Percentiles rank a stretch among this genome's conserved stretches.
Conservation (phyloP, 2,888 invertebrate genomes). For the Sinelater perroti region DNA sequence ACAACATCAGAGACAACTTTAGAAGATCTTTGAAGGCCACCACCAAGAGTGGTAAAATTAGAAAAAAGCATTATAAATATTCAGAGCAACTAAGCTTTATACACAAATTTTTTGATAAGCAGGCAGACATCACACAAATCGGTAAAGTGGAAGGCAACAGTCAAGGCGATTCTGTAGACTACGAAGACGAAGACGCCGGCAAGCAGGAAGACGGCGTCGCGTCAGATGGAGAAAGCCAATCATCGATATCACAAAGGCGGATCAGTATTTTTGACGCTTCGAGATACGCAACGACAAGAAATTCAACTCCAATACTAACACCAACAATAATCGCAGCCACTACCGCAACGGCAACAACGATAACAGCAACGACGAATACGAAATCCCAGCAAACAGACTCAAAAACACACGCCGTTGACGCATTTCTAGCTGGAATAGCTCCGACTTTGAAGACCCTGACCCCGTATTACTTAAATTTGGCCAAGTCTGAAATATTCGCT, state of each 20-base stretch:
- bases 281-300: conserved; percentile 1
- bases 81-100: no score
- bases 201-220: background rate
- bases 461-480: conserved; percentile 38
- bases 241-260: conserved; percentile 3
- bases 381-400: background rate
- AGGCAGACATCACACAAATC: no score
- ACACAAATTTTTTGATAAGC: no score
- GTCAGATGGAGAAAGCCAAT: background rate
- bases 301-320: no score
- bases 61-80: conserved; percentile 33
- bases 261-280: conserved; percentile 10
- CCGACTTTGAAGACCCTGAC: conserved; percentile 34
- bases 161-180: no score
- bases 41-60: conserved; percentile 2
- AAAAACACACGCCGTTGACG: conserved; percentile 33
- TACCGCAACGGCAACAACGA: no score
- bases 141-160: no score
- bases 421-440: conserved; percentile 38
- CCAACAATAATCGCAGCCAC: no score
- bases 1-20: conserved; percentile 38
- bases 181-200: background rate
- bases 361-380: conserved; percentile 2
- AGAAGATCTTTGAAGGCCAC: conserved; percentile 33
- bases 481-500: conserved; percentile 41